A percentile compares a stretch with the other conserved stretches of the same genome.
Conservation (phyloP, 2,888 invertebrate genomes). For the Acleris cristana region DNA sequence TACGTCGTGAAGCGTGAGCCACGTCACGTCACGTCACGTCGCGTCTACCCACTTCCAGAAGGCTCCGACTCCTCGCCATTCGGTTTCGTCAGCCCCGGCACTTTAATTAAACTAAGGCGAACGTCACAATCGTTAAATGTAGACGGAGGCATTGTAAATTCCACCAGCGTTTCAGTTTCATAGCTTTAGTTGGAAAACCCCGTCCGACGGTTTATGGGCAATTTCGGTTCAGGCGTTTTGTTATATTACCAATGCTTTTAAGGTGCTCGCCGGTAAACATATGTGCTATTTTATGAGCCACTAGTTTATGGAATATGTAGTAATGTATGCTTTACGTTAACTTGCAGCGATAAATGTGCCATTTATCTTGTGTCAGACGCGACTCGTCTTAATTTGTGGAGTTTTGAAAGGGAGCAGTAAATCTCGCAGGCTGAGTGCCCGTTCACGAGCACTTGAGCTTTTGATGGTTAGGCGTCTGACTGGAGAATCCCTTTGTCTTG, state of each 20-base stretch:
- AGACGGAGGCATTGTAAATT: conserved; percentile 81
- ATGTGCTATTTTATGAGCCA: conserved; percentile 75
- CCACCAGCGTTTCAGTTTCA: conserved; percentile 81
- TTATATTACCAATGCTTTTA: conserved; percentile 85
- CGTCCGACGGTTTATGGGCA: conserved; percentile 81
- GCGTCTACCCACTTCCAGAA: background rate
- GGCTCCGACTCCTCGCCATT: background rate
- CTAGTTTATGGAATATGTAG: conserved; percentile 78
- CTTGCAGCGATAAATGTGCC: conserved; percentile 41
- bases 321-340: conserved; percentile 66
- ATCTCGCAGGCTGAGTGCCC: background rate
- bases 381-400: conserved; percentile 32
- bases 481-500: no score
- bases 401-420: conserved; percentile 8
- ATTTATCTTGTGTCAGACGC: conserved; percentile 21
- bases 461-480: background rate
- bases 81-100: conserved; percentile 46
- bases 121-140: conserved; percentile 80
- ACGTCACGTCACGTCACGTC: background rate
- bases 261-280: conserved; percentile 81
- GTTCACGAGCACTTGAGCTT: background rate
- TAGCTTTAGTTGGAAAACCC: conserved; percentile 83
- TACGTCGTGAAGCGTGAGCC: no score
- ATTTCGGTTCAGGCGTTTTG: conserved; percentile 85
- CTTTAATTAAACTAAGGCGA: conserved; percentile 81